Conservation (phyloP, 2,113 vertebrate species). For the Indri indri region DNA sequence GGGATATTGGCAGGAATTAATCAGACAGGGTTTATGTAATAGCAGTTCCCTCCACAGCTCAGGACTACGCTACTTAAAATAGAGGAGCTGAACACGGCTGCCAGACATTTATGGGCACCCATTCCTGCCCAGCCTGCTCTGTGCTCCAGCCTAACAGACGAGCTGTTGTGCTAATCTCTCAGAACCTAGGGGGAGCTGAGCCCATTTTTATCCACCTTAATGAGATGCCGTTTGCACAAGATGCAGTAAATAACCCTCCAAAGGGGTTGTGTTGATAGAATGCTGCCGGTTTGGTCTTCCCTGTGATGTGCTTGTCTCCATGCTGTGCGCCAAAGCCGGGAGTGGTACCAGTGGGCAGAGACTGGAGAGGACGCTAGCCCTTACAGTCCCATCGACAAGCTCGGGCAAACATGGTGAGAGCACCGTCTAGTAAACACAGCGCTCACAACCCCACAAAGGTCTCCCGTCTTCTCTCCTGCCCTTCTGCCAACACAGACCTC, state of each 20-base stretch:
- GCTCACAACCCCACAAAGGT: neutral
- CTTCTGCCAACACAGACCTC: neutral
- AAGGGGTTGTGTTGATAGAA: neutral
- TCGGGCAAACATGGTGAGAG: fast-evolving
- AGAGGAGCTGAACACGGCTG: neutral
- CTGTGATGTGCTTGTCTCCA: fast-evolving
- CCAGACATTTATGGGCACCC: too few relatives aligned
- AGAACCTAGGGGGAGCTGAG: neutral
- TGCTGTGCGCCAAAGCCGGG: fast-evolving
- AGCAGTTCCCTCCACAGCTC: neutral
- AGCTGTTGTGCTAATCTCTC: neutral
- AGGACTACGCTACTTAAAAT: neutral
- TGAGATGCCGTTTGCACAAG: neutral
- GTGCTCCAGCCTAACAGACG: neutral
- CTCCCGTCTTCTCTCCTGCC: too few relatives aligned
- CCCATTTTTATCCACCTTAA: too few relatives aligned
- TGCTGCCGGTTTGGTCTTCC: neutral
- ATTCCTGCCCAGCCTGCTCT: neutral
- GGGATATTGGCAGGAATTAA: neutral
- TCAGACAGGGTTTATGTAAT: neutral
- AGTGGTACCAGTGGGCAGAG: fast-evolving
- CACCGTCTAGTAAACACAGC: neutral
- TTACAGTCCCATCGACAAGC: fast-evolving
- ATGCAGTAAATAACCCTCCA: neutral
- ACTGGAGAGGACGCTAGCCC: too few relatives aligned